Base-by-base conservation (phyloP, 2,113 vertebrate species). In the Notothenia coriiceps region DNA sequence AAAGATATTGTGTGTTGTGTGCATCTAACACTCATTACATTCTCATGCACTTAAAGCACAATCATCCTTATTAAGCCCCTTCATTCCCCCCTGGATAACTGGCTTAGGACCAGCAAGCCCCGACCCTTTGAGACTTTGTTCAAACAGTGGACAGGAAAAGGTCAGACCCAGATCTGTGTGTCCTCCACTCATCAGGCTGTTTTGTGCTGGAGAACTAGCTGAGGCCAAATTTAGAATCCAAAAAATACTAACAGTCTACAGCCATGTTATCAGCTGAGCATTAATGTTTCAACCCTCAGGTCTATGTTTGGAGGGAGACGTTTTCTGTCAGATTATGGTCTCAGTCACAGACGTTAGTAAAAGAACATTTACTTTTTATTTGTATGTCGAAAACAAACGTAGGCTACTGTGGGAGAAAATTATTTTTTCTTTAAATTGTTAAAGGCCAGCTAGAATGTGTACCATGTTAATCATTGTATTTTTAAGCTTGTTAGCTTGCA, bases 81-180 rank as follows among this genome's bases (percentile, higher is more conserved):
- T 62, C 71, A 56, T 12, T 61, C 64, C 35, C 0, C 0, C 52
- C 55, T 55, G 51, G 81, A 77, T 79, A 82, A 43, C 88, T 95
- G 93, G 88, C 91, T 82, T 2, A 25, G 77, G 61, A 88, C 74
- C 91, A 92, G 78, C 88, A 47, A 62, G 35, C 33, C 44, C 22
- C 15, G 18, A 85, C 56, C 72, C 81, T 75, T 52, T 79, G 86
- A 83, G 79, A 90, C 64, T 76, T 15, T 89, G 55, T 88, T 86
- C 71, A 80, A 88, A 84, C 76, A 80, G 82, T 87, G 25, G 90
- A 87, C 89, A 55, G 80, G 29, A 70, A 46, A 76, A 14, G 62
- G 86, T 71, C 54, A 40, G 35, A 49, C 86, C 89, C 51, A 91
- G 72, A 68, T 77, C 83, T 81, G 89, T 90, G 86, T 79, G 77